A percentile compares a stretch with the other conserved stretches of the same genome.
Conservation (phyloP, 2,113 vertebrate genomes). For the Reinhardtius hippoglossoides region DNA sequence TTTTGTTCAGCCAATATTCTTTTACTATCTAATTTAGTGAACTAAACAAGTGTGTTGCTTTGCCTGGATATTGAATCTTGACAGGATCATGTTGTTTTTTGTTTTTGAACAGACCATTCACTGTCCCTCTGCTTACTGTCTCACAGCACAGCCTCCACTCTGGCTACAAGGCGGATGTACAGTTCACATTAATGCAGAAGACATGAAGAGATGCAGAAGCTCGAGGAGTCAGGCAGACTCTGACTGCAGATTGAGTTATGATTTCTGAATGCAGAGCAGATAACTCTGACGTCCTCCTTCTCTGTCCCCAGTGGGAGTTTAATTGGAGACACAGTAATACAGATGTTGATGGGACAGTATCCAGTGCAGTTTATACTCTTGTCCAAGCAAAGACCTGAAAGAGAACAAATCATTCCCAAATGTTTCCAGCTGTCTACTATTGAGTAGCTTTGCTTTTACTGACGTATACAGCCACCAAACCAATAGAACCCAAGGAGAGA, state of each 20-base stretch:
- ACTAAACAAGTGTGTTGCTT: neutral
- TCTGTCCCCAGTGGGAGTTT: neutral
- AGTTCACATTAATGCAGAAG: too few relatives aligned
- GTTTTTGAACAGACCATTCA: neutral
- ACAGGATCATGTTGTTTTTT: neutral
- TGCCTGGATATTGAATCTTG: too few relatives aligned
- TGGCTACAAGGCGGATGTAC: too few relatives aligned
- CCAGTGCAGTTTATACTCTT: neutral
- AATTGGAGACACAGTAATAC: neutral
- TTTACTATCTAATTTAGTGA: neutral
- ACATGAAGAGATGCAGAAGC: neutral
- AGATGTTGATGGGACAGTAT: conserved; percentile 11
- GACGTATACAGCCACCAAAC: neutral
- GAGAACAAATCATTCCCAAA: neutral
- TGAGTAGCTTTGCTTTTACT: neutral
- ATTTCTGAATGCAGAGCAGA: neutral
- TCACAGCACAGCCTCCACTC: too few relatives aligned
- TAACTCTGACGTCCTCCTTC: neutral
- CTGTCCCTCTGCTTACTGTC: neutral
- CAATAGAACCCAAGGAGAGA: neutral
- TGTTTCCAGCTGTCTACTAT: neutral
- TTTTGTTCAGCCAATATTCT: neutral
- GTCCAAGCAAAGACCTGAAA: neutral
- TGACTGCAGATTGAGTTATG: neutral
- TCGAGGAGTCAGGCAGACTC: neutral